Evolutionary conservation across 2,888 invertebrate species (phyloP).

Genomic region (Tortrix viridana): DNA sequence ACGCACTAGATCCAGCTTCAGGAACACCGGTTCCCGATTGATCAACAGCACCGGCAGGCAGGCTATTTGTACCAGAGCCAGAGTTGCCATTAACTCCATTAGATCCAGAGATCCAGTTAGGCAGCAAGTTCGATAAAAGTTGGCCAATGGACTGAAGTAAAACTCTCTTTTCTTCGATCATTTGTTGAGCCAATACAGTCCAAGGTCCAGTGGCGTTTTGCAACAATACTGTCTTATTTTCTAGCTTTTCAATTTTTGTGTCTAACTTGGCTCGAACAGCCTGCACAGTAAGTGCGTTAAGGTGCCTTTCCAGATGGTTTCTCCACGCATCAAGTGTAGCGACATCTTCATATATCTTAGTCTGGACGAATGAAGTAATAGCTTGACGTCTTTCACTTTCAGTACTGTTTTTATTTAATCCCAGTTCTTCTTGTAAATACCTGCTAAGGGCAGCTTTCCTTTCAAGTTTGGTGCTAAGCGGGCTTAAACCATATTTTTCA

Average conservation of each 20-base stretch:
- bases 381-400: constrained; percentile 69
- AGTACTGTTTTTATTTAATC: constrained; percentile 65
- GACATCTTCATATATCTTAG: constrained; percentile 56
- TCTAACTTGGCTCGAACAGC: constrained; percentile 60
- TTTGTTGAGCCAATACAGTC: constrained; percentile 57
- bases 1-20: no score
- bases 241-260: constrained; percentile 64
- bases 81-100: constrained; percentile 12
- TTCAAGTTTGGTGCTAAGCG: constrained; percentile 59
- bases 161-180: constrained; percentile 62
- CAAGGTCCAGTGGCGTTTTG: constrained; percentile 61
- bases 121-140: constrained; percentile 63
- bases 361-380: constrained; percentile 63
- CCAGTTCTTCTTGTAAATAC: constrained; percentile 67
- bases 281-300: constrained; percentile 63
- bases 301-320: constrained; percentile 59
- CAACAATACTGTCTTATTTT: constrained; percentile 65
- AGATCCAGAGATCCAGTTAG: constrained; percentile 53
- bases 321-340: constrained; percentile 55
- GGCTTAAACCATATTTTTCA: constrained; percentile 63
- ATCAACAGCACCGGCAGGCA: no score
- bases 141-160: constrained; percentile 63
- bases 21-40: no score
- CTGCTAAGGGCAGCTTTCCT: constrained; percentile 61
- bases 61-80: no score